These are phyloP conservation scores for Pseudochaenichthys georgianus DNA, from an alignment of 2,797 vertebrate genomes.

Conservation along the genomic window DNA sequence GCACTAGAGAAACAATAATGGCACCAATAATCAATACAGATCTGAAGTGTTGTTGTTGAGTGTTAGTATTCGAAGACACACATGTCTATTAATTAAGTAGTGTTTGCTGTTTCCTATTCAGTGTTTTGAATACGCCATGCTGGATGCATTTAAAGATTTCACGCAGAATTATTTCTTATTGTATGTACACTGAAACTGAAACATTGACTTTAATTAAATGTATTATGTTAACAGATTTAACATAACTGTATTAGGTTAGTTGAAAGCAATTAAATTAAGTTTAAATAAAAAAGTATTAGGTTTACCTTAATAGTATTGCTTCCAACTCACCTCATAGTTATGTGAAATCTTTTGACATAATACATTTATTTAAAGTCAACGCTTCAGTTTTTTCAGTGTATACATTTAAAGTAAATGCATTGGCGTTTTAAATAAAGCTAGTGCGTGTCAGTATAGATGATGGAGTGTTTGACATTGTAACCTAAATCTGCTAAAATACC, in stretches of 20 bases:
- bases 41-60: background rate
- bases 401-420: background rate
- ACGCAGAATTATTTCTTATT: background rate
- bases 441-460: background rate
- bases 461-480: background rate
- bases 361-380: too few relatives aligned
- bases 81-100: background rate
- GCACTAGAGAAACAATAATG: background rate
- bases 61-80: background rate
- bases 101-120: background rate
- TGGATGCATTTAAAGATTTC: conserved; percentile 4
- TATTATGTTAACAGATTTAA: too few relatives aligned
- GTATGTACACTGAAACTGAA: too few relatives aligned
- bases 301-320: too few relatives aligned
- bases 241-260: too few relatives aligned
- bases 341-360: too few relatives aligned
- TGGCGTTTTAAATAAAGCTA: background rate
- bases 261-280: too few relatives aligned
- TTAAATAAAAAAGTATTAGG: too few relatives aligned
- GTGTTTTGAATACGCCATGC: background rate
- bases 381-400: too few relatives aligned
- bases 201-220: too few relatives aligned
- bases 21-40: background rate
- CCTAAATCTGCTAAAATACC: conserved; percentile 7
- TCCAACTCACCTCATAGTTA: too few relatives aligned